Percentiles rank a stretch among this genome's conserved stretches.
Conservation (phyloP, 30 jellyfish, hydroid and myxozoan species). For the Cassiopea xamachana region DNA sequence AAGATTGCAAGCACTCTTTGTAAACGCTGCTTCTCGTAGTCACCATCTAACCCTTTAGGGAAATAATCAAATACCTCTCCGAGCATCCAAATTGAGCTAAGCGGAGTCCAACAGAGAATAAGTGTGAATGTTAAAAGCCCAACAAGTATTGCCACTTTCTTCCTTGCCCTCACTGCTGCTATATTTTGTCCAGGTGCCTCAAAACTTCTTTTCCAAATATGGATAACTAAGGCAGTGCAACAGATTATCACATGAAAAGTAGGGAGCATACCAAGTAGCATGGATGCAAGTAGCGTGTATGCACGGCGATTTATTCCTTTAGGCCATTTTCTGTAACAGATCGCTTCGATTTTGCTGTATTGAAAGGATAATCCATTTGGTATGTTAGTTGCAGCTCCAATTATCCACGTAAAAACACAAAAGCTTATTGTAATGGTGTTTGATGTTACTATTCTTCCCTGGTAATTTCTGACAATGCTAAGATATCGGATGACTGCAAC, state of each 20-base stretch:
- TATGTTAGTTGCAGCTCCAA: background rate
- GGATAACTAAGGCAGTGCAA: background rate
- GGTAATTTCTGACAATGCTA: background rate
- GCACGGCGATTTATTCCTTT: background rate
- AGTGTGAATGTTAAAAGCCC: background rate
- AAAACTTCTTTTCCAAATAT: background rate
- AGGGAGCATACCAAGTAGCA: background rate
- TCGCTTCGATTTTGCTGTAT: background rate
- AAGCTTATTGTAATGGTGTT: background rate
- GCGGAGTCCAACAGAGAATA: background rate
- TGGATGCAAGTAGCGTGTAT: background rate
- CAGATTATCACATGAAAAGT: background rate
- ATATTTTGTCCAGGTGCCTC: background rate
- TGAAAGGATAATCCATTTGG: conserved; percentile 1
- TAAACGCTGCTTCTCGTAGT: background rate
- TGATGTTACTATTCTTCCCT: background rate
- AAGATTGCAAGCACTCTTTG: background rate
- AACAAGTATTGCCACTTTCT: background rate
- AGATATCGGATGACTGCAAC: background rate
- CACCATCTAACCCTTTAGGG: conserved; percentile 1
- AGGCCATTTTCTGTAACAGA: conserved; percentile 4
- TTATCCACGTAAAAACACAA: background rate
- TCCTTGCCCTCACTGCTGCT: conserved; percentile 3
- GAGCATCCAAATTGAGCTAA: background rate
- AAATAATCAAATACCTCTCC: background rate